A percentile compares a stretch with the other conserved stretches of the same genome.
phyloP scores from a whole-genome alignment of 2,113 vertebrate species.

The Pao palembangensis region DNA sequence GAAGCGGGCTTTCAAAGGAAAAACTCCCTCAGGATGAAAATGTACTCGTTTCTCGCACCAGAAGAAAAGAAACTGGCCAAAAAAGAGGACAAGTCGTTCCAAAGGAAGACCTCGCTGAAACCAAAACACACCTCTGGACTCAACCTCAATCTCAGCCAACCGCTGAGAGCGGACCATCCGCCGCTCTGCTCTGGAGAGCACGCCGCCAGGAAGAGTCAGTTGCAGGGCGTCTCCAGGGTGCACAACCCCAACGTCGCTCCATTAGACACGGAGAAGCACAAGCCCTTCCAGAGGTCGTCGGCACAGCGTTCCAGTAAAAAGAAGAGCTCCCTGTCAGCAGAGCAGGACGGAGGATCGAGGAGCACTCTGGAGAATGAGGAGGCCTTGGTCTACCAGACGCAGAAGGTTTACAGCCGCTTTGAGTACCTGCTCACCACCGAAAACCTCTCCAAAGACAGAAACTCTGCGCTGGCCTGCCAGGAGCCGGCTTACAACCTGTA shows the following conservation, averaged over 20 bases:
- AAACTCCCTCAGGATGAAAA: conserved; percentile 39
- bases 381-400: background rate
- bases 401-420: conserved; percentile 80
- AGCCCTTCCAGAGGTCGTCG: conserved; percentile 28
- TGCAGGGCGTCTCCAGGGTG: background rate
- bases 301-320: conserved; percentile 48
- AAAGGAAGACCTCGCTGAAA: conserved; percentile 36
- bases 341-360: conserved; percentile 18
- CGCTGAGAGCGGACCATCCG: conserved; percentile 15
- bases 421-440: conserved; percentile 78
- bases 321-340: conserved; percentile 14
- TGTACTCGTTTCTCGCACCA: conserved; percentile 6
- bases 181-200: conserved; percentile 9
- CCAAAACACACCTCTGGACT: conserved; percentile 8
- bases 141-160: too few species aligned
- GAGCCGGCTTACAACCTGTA: conserved; percentile 55
- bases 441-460: conserved; percentile 55
- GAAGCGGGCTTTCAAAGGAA: conserved; percentile 46
- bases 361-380: conserved; percentile 1
- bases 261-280: conserved; percentile 26
- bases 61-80: conserved; percentile 46
- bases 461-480: conserved; percentile 51
- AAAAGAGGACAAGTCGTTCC: conserved; percentile 51
- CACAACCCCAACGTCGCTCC: conserved; percentile 9
- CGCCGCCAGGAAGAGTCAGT: conserved; percentile 8